Percentiles rank a stretch among this genome's conserved stretches.
phyloP scores from a whole-genome alignment of 2,113 vertebrate genomes.

The Marmota monax region DNA sequence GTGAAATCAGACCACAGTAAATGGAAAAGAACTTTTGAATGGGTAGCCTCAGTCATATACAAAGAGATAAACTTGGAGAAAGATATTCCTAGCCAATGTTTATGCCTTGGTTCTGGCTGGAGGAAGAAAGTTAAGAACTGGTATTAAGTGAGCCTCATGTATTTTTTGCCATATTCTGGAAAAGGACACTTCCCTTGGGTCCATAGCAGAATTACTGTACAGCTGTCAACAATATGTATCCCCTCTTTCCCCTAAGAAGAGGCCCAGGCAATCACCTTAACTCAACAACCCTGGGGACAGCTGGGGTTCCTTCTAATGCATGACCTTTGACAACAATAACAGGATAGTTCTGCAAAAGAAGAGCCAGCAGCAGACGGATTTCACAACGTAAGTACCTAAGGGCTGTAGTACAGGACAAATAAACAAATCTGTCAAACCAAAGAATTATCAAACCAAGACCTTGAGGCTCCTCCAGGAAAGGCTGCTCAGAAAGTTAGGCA shows the following conservation, averaged over 20 bases:
- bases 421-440: slow-evolving; percentile 28
- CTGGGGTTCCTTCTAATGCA: neutral
- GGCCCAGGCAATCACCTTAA: slow-evolving; percentile 12
- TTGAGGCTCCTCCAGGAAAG: slow-evolving; percentile 35
- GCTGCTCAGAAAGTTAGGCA: neutral
- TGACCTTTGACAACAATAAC: neutral
- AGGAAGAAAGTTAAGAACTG: slow-evolving; percentile 37
- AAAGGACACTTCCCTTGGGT: neutral
- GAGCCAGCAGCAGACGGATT: slow-evolving; percentile 34
- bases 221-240: neutral
- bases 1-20: slow-evolving; percentile 38
- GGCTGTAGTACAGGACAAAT: neutral
- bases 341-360: slow-evolving; percentile 21
- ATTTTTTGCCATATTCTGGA: neutral
- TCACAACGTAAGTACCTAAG: slow-evolving; percentile 16
- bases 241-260: neutral
- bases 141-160: neutral
- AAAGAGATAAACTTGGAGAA: slow-evolving; percentile 22
- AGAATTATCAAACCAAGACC: slow-evolving; percentile 38
- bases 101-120: neutral
- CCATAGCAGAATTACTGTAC: slow-evolving; percentile 10
- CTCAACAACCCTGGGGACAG: slow-evolving; percentile 2
- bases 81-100: neutral
- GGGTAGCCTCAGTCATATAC: neutral
- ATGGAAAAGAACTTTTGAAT: slow-evolving; percentile 23